Evolutionary conservation across 2,113 vertebrate genomes (phyloP), one percentile per base, ranked within the genome.

Genomic region (Axis porcinus): DNA sequence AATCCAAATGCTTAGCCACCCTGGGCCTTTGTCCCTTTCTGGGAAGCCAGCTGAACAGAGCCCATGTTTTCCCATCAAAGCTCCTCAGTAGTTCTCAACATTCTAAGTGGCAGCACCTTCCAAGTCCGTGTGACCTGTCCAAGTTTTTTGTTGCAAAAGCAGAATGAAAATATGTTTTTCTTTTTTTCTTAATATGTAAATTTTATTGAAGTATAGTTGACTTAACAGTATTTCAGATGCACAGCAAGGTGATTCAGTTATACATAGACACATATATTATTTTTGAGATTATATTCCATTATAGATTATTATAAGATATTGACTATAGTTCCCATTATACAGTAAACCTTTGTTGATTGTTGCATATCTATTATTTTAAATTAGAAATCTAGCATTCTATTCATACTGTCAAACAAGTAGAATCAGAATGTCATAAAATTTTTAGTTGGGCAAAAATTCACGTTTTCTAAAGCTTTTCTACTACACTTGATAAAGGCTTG

Each of bases 141-240:
- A 94, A 85, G 67, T 7, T 76, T 94, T 95, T 92, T 23, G 8
- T 78, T 95, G 82, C 13, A 97, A 70, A 86, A 84, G 62, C 84
- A 86, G 91, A 81, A 62, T 88, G 60, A 57, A 94, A 74, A 57
- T 89, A 15, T n/a, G 50, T 76, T 96, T 89, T 16, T 94, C 30
- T 70, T 74, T 76, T 60, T 76, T 43, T 76, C 23, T 76, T 76
- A 43, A 43, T 76, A 76, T 76, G 43, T 76, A 76, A 25, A 76
- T 43, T 76, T 76, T 76, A 43, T 43, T 76, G 70, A 74, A 43
- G 36, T 74, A 74, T 43, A 43, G 36, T 74, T 74, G 36, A 74
- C 36, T 43, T 74, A 74, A 74, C 70, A 74, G 36, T 74, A 36
- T 43, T 74, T 74, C 70, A 43, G 70, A 43, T 43, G 12, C 70